Evolutionary conservation across 2,888 invertebrate species (phyloP).

Genomic region (Xylophagus ater): DNA sequence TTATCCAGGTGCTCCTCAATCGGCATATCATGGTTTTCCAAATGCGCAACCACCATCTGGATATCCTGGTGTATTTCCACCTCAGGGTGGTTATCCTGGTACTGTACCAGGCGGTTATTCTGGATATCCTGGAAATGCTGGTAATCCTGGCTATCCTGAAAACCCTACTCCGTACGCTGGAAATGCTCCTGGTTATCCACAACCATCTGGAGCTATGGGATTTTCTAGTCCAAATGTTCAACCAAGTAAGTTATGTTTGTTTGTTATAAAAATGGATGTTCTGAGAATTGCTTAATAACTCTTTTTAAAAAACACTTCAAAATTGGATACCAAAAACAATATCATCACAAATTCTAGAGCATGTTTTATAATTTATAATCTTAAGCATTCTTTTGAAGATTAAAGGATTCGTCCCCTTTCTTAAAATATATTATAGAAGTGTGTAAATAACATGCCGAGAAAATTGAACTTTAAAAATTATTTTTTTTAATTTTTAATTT

Average conservation of each 20-base stretch:
- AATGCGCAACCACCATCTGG: slow-evolving; percentile 2
- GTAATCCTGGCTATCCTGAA: slow-evolving; percentile 13
- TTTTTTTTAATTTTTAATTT: no score
- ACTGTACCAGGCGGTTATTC: slow-evolving; percentile 11
- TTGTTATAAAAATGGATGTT: no score
- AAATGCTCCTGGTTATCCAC: slow-evolving; percentile 14
- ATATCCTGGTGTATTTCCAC: not conserved
- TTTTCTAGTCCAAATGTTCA: slow-evolving; percentile 28
- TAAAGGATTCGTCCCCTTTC: no score
- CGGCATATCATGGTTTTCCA: slow-evolving; percentile 5
- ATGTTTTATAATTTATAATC: no score
- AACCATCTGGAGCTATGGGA: slow-evolving; percentile 29
- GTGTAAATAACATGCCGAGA: slow-evolving; percentile 12
- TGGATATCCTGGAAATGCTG: slow-evolving; percentile 16
- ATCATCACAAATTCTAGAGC: no score
- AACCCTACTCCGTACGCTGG: slow-evolving; percentile 19
- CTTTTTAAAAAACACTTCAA: no score
- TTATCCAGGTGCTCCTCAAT: slow-evolving; percentile 15
- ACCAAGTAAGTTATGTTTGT: slow-evolving; percentile 30
- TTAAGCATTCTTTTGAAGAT: no score
- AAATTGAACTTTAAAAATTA: no score
- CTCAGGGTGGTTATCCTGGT: slow-evolving; percentile 5
- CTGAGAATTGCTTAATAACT: no score
- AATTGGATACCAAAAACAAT: no score
- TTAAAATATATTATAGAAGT: no score